Evolutionary conservation across 2,888 invertebrate species (phyloP).

Genomic region (Protophormia terraenovae): DNA sequence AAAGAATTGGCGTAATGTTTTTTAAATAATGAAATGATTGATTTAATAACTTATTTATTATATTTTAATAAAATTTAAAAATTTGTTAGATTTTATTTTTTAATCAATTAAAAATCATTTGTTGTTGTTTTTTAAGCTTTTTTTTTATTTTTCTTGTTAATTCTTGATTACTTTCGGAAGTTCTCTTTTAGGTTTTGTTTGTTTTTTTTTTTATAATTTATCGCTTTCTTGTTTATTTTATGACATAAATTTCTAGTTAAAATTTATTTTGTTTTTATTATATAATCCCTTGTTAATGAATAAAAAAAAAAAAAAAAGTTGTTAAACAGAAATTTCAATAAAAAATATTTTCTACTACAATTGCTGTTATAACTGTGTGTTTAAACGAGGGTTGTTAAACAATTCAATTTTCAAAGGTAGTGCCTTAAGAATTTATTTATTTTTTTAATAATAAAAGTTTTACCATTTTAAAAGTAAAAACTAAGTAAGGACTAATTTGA

Average conservation of each 20-base stretch:
- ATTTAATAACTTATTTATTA: neutral
- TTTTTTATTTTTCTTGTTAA: neutral
- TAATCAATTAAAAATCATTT: neutral
- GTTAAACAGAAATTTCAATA: neutral
- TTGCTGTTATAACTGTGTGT: slow-evolving; percentile 49
- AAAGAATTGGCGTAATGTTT: neutral
- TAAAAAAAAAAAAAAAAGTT: neutral
- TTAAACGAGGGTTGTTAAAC: neutral
- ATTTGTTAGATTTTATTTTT: neutral
- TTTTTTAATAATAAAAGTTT: too few species aligned
- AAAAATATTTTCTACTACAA: neutral
- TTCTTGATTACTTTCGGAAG: slow-evolving; percentile 54
- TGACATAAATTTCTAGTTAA: slow-evolving; percentile 26
- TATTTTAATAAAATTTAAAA: neutral
- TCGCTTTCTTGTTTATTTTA: slow-evolving; percentile 2
- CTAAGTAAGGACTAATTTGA: too few species aligned
- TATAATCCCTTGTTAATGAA: slow-evolving; percentile 14
- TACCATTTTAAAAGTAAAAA: too few species aligned
- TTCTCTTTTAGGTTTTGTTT: slow-evolving; percentile 1
- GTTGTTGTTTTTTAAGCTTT: neutral
- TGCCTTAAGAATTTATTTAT: too few species aligned
- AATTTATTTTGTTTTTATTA: neutral
- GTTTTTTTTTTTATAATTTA: neutral
- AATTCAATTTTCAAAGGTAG: too few species aligned
- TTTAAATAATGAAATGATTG: neutral